A percentile compares a stretch with the other conserved stretches of the same genome.
These are phyloP conservation scores for Odobenus rosmarus DNA, from an alignment of 2,113 vertebrate genomes.

Conservation along the genomic window DNA sequence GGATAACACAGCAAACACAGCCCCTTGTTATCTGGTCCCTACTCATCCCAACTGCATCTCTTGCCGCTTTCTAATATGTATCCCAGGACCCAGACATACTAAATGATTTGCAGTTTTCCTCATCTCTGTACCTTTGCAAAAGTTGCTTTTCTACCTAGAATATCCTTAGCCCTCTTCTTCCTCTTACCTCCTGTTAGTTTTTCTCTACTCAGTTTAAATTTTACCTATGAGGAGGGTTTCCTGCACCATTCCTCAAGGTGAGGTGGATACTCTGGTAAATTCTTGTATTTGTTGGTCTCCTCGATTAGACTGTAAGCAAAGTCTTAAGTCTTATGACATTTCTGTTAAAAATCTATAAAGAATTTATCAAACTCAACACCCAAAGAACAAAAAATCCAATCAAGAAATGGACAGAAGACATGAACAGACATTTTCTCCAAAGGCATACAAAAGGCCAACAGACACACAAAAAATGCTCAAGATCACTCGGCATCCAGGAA, in stretches of 20 bases:
- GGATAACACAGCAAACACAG: not conserved
- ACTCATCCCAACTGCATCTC: not conserved
- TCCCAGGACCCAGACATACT: not conserved
- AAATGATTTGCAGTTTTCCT: not conserved
- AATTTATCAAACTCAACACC: no score
- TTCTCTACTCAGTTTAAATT: not conserved
- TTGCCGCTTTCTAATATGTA: not conserved
- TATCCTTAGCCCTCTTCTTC: not conserved
- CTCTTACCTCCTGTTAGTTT: not conserved
- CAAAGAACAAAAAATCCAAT: no score
- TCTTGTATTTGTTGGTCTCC: slow-evolving; percentile 9
- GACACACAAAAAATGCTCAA: no score
- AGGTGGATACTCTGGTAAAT: not conserved
- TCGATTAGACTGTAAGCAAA: not conserved
- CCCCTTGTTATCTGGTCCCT: not conserved
- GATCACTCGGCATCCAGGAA: no score
- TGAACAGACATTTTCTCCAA: no score
- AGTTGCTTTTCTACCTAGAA: not conserved
- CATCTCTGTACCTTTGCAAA: not conserved
- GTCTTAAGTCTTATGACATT: not conserved
- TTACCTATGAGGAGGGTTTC: not conserved
- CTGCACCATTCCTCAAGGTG: not conserved
- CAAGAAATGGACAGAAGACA: no score
- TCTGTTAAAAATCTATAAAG: no score
- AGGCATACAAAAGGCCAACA: no score